Conservation (phyloP, 2,888 invertebrate genomes). For the Herminia tarsipennalis region DNA sequence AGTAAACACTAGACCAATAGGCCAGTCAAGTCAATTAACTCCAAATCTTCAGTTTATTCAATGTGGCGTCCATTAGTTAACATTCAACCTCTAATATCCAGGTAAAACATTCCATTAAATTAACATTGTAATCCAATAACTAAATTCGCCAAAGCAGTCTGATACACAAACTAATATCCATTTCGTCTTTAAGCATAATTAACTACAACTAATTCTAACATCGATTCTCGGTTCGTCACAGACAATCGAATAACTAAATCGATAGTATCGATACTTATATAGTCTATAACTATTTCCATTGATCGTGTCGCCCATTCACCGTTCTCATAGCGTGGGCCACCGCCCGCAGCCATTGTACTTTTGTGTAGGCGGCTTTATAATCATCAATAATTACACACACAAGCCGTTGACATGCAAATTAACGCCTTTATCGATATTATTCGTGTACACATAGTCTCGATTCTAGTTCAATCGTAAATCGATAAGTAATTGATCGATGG, state of each 20-base stretch:
- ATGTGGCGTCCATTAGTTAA: not conserved
- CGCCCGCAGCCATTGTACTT: conserved; percentile 53
- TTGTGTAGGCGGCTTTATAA: conserved; percentile 58
- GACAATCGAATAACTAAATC: conserved; percentile 27
- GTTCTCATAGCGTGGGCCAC: conserved; percentile 44
- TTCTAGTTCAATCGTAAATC: conserved; percentile 34
- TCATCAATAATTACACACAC: conserved; percentile 53
- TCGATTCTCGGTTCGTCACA: conserved; percentile 21
- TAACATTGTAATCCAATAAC: conserved; percentile 1
- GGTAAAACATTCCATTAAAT: not conserved
- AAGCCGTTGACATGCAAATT: conserved; percentile 57
- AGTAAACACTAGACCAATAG: too few species aligned
- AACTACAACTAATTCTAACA: conserved; percentile 7
- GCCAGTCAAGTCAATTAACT: conserved; percentile 3
- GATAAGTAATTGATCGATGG: conserved; percentile 35
- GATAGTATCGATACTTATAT: conserved; percentile 18
- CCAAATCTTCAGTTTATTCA: not conserved
- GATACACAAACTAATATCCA: not conserved
- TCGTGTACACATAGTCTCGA: conserved; percentile 23
- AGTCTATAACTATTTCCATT: conserved; percentile 38
- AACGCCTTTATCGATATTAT: conserved; percentile 36
- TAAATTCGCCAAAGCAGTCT: not conserved
- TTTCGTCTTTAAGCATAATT: conserved; percentile 1
- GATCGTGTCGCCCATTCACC: conserved; percentile 50
- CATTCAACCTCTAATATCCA: too few species aligned